Evolutionary conservation across 1,140 invertebrate genomes (phyloP).

Genomic region (Samia ricini): DNA sequence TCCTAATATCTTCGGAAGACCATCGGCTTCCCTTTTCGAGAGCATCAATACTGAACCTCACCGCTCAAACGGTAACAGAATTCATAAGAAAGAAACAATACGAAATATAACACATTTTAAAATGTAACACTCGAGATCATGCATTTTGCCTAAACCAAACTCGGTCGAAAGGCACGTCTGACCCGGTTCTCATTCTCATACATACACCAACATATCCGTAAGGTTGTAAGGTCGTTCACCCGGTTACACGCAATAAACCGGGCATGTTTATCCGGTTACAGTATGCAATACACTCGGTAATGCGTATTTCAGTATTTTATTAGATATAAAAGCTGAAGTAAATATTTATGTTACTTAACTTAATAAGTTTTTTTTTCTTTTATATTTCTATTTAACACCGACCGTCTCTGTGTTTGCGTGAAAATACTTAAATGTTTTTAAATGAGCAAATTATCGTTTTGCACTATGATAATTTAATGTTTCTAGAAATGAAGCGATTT

Average conservation of each 20-base stretch:
- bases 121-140: neutral
- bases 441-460: no score
- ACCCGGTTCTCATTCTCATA: neutral
- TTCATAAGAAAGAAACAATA: no score
- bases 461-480: no score
- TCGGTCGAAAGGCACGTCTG: neutral
- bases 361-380: neutral
- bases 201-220: neutral
- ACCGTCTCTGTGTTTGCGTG: no score
- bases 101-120: no score
- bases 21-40: no score
- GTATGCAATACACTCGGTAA: neutral
- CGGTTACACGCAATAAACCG: neutral
- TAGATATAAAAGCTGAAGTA: neutral
- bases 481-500: no score
- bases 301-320: neutral
- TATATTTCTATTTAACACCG: neutral
- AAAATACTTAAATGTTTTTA: no score
- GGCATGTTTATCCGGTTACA: slow-evolving; percentile 5
- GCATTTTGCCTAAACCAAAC: neutral
- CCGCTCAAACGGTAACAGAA: no score
- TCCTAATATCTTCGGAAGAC: no score
- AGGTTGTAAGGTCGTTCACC: slow-evolving; percentile 15
- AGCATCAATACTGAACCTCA: no score
- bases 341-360: neutral